phyloP scores from a whole-genome alignment of 2,797 vertebrate genomes.

The Xerus rutilus region DNA sequence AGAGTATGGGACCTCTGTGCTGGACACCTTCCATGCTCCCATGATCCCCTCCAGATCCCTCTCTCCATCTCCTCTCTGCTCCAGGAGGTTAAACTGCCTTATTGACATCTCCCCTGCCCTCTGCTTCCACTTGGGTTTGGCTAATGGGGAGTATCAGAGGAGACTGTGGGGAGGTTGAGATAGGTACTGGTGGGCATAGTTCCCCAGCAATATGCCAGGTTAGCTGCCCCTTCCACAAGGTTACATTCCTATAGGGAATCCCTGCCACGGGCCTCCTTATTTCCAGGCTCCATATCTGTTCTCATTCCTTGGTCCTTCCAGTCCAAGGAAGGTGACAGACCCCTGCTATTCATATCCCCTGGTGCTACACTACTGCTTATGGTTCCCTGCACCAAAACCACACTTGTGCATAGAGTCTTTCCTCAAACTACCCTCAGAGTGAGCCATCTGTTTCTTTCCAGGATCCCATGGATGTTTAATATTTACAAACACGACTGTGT shows the following conservation, averaged over 20 bases:
- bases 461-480: background rate
- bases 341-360: background rate
- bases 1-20: background rate
- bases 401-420: background rate
- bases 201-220: background rate
- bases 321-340: background rate
- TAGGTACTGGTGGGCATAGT: background rate
- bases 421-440: background rate
- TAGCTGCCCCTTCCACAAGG: background rate
- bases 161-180: background rate
- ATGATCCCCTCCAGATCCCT: background rate
- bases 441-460: slow-evolving; percentile 32
- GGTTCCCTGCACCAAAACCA: background rate
- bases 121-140: background rate
- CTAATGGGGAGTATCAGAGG: background rate
- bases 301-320: background rate
- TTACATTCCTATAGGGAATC: background rate
- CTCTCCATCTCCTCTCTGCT: background rate
- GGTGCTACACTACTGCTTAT: background rate
- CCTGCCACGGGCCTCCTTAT: background rate
- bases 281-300: background rate
- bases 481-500: background rate
- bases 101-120: background rate
- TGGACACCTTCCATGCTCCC: background rate
- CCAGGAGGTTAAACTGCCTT: background rate